phyloP scores from a whole-genome alignment of 2,888 invertebrate genomes.

The Helleia helle region DNA sequence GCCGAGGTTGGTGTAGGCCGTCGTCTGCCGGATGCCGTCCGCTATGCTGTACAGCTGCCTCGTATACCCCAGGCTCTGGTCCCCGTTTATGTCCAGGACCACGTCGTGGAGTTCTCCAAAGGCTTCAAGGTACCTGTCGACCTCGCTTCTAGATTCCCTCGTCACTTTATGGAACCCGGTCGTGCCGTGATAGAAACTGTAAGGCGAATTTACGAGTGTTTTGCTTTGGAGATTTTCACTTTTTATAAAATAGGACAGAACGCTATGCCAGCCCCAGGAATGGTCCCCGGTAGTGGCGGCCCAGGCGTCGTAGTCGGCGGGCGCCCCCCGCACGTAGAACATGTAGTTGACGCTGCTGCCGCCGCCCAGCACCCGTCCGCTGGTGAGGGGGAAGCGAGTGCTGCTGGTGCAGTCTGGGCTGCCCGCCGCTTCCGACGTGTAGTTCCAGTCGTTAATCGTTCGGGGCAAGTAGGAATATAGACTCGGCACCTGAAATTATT shows the following conservation, averaged over 20 bases:
- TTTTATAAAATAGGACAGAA: slow-evolving; percentile 26
- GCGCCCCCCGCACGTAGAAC: slow-evolving; percentile 25
- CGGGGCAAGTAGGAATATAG: slow-evolving; percentile 24
- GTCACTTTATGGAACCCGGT: slow-evolving; percentile 25
- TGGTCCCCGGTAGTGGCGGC: slow-evolving; percentile 21
- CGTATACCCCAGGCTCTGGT: slow-evolving; percentile 31
- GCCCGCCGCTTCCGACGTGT: slow-evolving; percentile 19
- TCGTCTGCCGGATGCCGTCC: slow-evolving; percentile 29
- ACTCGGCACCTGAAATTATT: slow-evolving; percentile 30
- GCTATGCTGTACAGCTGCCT: slow-evolving; percentile 27
- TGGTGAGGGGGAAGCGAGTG: slow-evolving; percentile 18
- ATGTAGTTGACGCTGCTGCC: slow-evolving; percentile 24
- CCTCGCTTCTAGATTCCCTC: slow-evolving; percentile 17
- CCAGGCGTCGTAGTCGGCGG: slow-evolving; percentile 26
- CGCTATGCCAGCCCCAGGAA: slow-evolving; percentile 24
- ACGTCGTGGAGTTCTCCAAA: slow-evolving; percentile 32
- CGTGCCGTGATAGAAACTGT: slow-evolving; percentile 24
- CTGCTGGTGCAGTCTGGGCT: slow-evolving; percentile 7
- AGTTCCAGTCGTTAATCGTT: slow-evolving; percentile 23
- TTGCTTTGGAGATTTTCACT: slow-evolving; percentile 25
- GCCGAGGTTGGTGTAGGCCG: slow-evolving; percentile 29
- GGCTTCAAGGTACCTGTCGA: slow-evolving; percentile 27
- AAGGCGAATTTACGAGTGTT: slow-evolving; percentile 18
- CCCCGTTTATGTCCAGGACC: slow-evolving; percentile 31
- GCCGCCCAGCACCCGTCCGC: slow-evolving; percentile 28